phyloP scores from a whole-genome alignment of 2,888 invertebrate genomes.

The Polydrusus tereticollis region DNA sequence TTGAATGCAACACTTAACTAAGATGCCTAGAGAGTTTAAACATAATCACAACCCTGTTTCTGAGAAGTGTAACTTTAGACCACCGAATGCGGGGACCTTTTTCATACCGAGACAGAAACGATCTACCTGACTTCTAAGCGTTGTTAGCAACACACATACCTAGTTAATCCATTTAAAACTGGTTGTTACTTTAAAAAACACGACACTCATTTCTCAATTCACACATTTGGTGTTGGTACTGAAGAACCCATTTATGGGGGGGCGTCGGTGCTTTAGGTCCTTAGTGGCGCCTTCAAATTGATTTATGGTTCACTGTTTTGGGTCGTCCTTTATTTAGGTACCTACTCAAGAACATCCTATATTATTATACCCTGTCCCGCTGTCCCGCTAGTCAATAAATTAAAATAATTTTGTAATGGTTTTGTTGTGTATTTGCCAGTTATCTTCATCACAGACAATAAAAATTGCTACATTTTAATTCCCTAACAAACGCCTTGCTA shows the following conservation, averaged over 20 bases:
- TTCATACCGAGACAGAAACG: neutral
- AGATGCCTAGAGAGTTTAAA: neutral
- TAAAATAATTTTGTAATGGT: neutral
- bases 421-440: neutral
- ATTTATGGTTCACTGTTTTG: neutral
- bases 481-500: neutral
- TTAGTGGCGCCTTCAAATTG: neutral
- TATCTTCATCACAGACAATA: neutral
- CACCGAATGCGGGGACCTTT: neutral
- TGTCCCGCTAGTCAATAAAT: neutral
- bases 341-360: neutral
- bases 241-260: neutral
- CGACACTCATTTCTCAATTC: neutral
- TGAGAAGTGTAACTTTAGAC: neutral
- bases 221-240: neutral
- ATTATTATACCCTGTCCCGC: neutral
- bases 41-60: no score
- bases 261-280: neutral
- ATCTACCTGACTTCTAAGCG: neutral
- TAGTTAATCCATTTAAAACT: no score
- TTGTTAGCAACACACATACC: neutral
- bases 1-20: neutral
- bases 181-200: no score
- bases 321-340: neutral
- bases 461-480: neutral